Conservation (phyloP, 30 jellyfish, hydroid and myxozoan genomes). For the Cassiopea andromeda region DNA sequence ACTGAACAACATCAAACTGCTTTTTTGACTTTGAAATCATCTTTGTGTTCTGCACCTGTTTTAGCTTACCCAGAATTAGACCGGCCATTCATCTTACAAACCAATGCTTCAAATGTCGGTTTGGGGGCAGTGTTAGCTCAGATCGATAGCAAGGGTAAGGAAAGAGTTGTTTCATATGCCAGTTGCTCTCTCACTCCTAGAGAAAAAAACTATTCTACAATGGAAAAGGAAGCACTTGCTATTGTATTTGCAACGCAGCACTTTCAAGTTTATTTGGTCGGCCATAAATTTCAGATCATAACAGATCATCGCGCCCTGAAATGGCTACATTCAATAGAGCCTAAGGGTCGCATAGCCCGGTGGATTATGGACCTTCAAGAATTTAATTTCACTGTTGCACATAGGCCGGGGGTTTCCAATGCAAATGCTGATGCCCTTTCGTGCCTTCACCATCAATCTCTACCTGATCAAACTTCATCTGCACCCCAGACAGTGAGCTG, state of each 20-base stretch:
- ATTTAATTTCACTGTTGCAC: conserved; percentile 24
- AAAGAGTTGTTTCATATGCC: conserved; percentile 44
- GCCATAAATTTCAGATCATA: conserved; percentile 7
- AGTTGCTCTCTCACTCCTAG: conserved; percentile 23
- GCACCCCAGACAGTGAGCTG: not conserved
- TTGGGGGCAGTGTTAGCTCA: conserved; percentile 49
- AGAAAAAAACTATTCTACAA: not conserved
- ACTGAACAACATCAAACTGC: conserved; percentile 22
- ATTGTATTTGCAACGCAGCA: conserved; percentile 41
- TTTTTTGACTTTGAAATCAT: not conserved
- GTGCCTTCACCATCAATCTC: not conserved
- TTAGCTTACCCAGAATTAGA: conserved; percentile 44
- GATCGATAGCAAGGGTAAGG: conserved; percentile 31
- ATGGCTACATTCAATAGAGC: conserved; percentile 27
- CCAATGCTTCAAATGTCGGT: conserved; percentile 57
- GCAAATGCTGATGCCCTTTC: conserved; percentile 4
- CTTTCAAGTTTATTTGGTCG: conserved; percentile 33
- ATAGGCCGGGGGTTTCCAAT: conserved; percentile 39
- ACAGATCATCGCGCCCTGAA: conserved; percentile 38
- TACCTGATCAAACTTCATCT: not conserved
- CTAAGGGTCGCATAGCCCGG: conserved; percentile 43
- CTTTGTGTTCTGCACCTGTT: conserved; percentile 53
- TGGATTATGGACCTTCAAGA: conserved; percentile 50
- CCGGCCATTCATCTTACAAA: conserved; percentile 40
- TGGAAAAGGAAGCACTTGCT: conserved; percentile 45